These are phyloP conservation scores for Venturia canescens DNA, from an alignment of 1,140 invertebrate species.

Conservation along the genomic window DNA sequence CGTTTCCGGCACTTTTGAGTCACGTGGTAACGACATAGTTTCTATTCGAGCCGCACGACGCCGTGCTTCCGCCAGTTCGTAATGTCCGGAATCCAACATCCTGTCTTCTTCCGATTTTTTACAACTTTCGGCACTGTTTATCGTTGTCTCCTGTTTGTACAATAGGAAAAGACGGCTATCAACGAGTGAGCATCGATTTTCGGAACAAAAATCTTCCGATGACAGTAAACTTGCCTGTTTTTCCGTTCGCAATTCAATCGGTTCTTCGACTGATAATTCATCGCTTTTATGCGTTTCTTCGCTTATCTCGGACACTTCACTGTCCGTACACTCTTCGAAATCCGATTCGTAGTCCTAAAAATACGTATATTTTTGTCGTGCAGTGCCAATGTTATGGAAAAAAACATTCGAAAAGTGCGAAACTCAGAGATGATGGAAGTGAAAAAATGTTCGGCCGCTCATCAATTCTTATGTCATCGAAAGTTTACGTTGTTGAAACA, in stretches of 20 bases:
- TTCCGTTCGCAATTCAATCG: conserved; percentile 65
- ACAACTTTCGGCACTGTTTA: conserved; percentile 57
- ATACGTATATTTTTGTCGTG: neutral
- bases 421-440: too few species aligned
- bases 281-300: conserved; percentile 63
- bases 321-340: conserved; percentile 77
- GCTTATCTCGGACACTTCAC: conserved; percentile 68
- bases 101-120: conserved; percentile 79
- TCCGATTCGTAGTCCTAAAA: conserved; percentile 78
- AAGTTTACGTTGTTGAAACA: too few species aligned
- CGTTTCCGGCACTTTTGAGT: conserved; percentile 52
- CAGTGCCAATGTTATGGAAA: neutral
- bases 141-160: conserved; percentile 51
- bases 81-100: conserved; percentile 84
- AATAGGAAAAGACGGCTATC: conserved; percentile 48
- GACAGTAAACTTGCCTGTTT: conserved; percentile 61
- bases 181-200: conserved; percentile 23
- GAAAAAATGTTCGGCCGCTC: too few species aligned
- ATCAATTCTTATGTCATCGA: too few species aligned
- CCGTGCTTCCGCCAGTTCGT: conserved; percentile 78
- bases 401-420: too few species aligned
- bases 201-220: neutral
- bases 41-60: conserved; percentile 70
- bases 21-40: conserved; percentile 67
- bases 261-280: conserved; percentile 59